Evolutionary conservation across 2,888 invertebrate species (phyloP).

Genomic region (Melangyna quadrimaculata): DNA sequence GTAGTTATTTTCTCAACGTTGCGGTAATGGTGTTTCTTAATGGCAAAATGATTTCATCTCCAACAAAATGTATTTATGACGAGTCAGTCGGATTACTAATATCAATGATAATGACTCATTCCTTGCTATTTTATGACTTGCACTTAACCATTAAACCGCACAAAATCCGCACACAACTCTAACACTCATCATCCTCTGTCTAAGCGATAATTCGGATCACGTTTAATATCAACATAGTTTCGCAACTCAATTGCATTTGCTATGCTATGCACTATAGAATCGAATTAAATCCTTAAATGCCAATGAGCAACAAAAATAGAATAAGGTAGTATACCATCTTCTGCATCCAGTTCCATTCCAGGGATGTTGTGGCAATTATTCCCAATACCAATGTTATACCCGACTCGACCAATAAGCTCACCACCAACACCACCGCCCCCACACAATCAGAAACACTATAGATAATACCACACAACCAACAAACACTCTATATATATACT

Average conservation of each 20-base stretch:
- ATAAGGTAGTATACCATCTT: constrained; percentile 51
- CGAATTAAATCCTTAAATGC: constrained; percentile 64
- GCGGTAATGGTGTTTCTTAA: not conserved
- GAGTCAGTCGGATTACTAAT: constrained; percentile 1
- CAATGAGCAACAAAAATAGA: constrained; percentile 60
- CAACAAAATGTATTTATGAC: not conserved
- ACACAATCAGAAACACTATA: constrained; percentile 12
- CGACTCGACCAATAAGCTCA: not conserved
- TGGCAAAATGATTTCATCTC: not conserved
- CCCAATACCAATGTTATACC: not conserved
- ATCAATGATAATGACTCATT: not conserved
- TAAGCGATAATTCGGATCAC: constrained; percentile 60
- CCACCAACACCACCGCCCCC: not conserved
- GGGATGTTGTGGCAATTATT: not conserved
- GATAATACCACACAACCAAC: not conserved
- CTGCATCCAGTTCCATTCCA: not conserved
- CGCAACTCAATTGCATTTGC: constrained; percentile 29
- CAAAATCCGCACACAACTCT: not conserved
- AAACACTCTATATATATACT: not conserved
- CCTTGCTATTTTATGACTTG: constrained; percentile 3
- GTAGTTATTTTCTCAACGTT: not conserved
- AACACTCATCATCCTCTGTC: no score
- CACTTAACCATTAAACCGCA: not conserved
- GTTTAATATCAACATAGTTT: constrained; percentile 44
- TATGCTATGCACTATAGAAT: constrained; percentile 48